A percentile compares a stretch with the other conserved stretches of the same genome.
Evolutionary conservation across 2,797 vertebrate genomes (phyloP).

Genomic region (Crocidura indochinensis): DNA sequence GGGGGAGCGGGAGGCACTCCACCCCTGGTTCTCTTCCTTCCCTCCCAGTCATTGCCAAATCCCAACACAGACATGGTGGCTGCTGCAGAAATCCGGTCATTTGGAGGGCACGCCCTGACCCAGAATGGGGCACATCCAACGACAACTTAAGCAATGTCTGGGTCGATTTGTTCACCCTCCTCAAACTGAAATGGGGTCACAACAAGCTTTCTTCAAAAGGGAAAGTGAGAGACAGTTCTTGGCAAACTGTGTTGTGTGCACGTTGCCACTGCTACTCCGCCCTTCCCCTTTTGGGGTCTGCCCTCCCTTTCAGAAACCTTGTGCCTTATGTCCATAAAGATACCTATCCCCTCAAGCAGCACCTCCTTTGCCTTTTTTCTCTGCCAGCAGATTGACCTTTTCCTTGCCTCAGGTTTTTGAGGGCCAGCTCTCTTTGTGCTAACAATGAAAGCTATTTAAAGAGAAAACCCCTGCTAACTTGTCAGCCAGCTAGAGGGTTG

Average conservation of each 20-base stretch:
- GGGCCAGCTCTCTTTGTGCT: background rate
- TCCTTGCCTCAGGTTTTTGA: background rate
- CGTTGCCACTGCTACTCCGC: background rate
- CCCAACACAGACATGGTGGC: background rate
- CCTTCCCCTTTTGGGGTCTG: slow-evolving; percentile 38
- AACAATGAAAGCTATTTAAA: background rate
- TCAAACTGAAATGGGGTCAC: background rate
- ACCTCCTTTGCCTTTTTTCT: background rate
- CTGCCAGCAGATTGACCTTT: background rate
- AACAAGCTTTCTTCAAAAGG: slow-evolving; percentile 15
- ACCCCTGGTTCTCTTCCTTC: background rate
- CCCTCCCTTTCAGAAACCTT: background rate
- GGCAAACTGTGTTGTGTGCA: background rate
- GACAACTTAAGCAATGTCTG: slow-evolving; percentile 42
- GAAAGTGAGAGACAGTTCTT: background rate
- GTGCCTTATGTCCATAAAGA: background rate
- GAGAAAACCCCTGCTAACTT: background rate
- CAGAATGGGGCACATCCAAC: background rate
- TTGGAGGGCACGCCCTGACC: background rate
- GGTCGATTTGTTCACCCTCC: background rate
- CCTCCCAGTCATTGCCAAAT: slow-evolving; percentile 6
- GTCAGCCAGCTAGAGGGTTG: background rate
- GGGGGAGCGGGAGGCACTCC: background rate
- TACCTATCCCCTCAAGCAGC: background rate
- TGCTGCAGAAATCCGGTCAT: slow-evolving; percentile 40